These are phyloP conservation scores for Pangasius sanitwongsei DNA, from an alignment of 2,797 vertebrate genomes.

Conservation along the genomic window DNA sequence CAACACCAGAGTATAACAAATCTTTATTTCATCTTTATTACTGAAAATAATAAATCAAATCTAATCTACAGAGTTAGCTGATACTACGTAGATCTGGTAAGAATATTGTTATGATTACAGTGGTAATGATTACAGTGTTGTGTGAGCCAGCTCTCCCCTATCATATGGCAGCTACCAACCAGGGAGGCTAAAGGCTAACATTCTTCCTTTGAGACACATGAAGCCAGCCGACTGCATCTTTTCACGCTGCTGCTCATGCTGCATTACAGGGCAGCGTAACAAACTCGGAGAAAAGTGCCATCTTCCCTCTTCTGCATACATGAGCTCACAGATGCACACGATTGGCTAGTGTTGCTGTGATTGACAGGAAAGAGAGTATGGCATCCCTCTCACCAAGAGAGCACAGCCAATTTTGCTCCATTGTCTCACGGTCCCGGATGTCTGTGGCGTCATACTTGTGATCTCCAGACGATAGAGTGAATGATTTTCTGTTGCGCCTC, in stretches of 20 bases:
- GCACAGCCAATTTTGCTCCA: background rate
- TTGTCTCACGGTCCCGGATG: too few species aligned
- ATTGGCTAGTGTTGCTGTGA: background rate
- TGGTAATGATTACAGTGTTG: too few species aligned
- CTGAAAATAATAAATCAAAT: background rate
- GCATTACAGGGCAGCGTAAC: background rate
- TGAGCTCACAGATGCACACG: background rate
- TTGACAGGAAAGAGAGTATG: background rate
- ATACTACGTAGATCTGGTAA: background rate
- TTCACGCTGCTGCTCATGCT: too few species aligned
- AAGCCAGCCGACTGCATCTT: too few species aligned
- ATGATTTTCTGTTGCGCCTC: background rate
- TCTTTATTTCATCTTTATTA: background rate
- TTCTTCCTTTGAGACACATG: too few species aligned
- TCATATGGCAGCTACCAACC: too few species aligned
- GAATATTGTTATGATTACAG: too few species aligned
- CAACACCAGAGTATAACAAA: too few species aligned
- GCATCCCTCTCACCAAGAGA: background rate
- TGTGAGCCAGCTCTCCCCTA: too few species aligned
- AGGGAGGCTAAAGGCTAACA: too few species aligned
- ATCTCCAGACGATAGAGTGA: too few species aligned
- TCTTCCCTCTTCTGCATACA: background rate
- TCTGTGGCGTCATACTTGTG: too few species aligned
- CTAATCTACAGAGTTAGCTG: background rate
- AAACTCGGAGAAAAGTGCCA: background rate